Conservation (phyloP, 1,140 invertebrate species). For the Diorhabda elongata region DNA sequence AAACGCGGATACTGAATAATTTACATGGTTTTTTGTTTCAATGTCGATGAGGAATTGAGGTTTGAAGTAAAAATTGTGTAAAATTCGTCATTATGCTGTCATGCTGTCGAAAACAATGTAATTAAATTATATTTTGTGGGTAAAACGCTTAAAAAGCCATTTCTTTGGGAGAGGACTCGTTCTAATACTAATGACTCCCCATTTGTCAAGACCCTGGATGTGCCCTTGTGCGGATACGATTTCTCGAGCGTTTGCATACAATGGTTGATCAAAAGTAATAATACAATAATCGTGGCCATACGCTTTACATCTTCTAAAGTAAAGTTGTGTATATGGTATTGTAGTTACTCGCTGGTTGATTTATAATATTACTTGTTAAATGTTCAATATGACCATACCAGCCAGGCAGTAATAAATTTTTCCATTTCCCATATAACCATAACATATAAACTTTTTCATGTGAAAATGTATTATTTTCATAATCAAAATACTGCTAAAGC, state of each 20-base stretch:
- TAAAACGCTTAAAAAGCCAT: no score
- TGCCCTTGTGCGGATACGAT: conserved; percentile 41
- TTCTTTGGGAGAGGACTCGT: no score
- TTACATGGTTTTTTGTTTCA: no score
- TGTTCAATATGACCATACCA: conserved; percentile 36
- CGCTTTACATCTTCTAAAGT: conserved; percentile 33
- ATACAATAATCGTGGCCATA: conserved; percentile 30
- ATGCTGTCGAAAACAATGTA: no score
- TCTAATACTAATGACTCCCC: no score
- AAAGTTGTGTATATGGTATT: conserved; percentile 9
- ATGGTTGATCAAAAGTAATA: conserved; percentile 45
- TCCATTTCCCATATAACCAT: conserved; percentile 25
- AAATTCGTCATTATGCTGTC: no score
- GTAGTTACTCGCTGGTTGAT: conserved; percentile 41
- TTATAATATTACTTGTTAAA: conserved; percentile 27
- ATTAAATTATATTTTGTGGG: no score
- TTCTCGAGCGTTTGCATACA: conserved; percentile 49
- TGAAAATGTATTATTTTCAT: conserved; percentile 22
- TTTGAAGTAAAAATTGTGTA: no score
- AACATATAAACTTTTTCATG: conserved; percentile 22
- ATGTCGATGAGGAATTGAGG: no score
- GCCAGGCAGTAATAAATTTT: conserved; percentile 25
- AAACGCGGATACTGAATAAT: no score
- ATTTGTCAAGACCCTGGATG: no score
- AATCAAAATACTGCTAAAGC: conserved; percentile 20